These are phyloP conservation scores for Clavelina lepadiformis DNA, from an alignment of 23 tunicate species.

Conservation along the genomic window DNA sequence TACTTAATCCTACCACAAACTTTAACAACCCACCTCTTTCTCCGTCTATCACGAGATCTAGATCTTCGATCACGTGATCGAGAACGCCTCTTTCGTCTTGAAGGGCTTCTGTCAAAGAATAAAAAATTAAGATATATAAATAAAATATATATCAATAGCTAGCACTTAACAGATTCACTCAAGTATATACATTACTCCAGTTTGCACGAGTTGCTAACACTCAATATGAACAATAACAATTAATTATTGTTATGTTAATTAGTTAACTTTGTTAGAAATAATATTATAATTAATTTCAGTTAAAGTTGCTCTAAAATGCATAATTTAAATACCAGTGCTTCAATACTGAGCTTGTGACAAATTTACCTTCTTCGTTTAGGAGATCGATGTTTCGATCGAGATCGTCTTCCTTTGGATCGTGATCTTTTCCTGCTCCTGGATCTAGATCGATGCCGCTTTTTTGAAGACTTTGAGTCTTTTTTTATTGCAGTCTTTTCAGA, in stretches of 20 bases:
- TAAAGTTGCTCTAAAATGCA: not conserved
- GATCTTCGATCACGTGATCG: slow-evolving; percentile 39
- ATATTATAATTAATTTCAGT: too few species aligned
- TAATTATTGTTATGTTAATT: too few species aligned
- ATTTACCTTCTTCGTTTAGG: slow-evolving; percentile 7
- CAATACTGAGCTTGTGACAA: not conserved
- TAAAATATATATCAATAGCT: too few species aligned
- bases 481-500: slow-evolving; percentile 11
- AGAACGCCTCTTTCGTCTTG: slow-evolving; percentile 23
- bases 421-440: slow-evolving; percentile 19
- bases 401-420: slow-evolving; percentile 19
- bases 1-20: not conserved
- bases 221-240: too few species aligned
- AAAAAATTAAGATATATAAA: not conserved
- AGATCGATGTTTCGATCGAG: slow-evolving; percentile 14
- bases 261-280: too few species aligned
- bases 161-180: not conserved
- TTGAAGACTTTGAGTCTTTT: slow-evolving; percentile 23
- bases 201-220: too few species aligned
- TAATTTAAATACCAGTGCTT: slow-evolving; percentile 1
- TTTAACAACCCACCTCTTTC: slow-evolving; percentile 7
- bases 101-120: slow-evolving; percentile 11
- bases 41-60: slow-evolving; percentile 27
- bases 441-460: slow-evolving; percentile 23
- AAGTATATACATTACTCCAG: too few species aligned